Conservation (phyloP, 2,797 vertebrate genomes). For the Malacoraja senta region DNA sequence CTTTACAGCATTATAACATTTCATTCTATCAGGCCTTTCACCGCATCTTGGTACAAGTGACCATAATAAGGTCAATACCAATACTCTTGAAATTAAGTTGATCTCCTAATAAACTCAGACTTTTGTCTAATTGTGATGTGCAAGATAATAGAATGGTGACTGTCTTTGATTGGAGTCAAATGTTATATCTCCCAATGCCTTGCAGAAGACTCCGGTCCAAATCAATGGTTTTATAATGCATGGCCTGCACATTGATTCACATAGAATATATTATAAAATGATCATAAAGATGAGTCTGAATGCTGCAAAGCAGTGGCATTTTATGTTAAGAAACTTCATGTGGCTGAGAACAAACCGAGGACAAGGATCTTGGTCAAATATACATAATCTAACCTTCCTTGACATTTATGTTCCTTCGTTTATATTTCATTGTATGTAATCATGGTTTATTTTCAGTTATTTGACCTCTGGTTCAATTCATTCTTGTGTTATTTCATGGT, state of each 20-base stretch:
- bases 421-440: not conserved
- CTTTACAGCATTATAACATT: too few species aligned
- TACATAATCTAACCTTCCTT: not conserved
- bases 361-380: not conserved
- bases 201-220: not conserved
- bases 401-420: slow-evolving; percentile 3
- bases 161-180: not conserved
- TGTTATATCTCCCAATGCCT: not conserved
- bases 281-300: not conserved
- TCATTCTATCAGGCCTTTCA: too few species aligned
- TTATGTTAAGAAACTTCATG: not conserved
- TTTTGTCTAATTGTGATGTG: not conserved
- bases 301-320: not conserved
- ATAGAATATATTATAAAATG: not conserved
- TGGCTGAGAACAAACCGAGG: not conserved
- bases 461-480: not conserved
- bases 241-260: not conserved
- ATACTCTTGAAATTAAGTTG: not conserved
- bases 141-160: not conserved
- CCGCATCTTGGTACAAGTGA: too few species aligned
- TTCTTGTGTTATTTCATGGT: not conserved
- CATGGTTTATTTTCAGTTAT: not conserved
- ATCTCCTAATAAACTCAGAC: not conserved
- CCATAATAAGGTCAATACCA: too few species aligned
- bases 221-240: not conserved